These are phyloP conservation scores for Anthonomus grandis DNA, from an alignment of 1,140 invertebrate genomes.

Conservation along the genomic window DNA sequence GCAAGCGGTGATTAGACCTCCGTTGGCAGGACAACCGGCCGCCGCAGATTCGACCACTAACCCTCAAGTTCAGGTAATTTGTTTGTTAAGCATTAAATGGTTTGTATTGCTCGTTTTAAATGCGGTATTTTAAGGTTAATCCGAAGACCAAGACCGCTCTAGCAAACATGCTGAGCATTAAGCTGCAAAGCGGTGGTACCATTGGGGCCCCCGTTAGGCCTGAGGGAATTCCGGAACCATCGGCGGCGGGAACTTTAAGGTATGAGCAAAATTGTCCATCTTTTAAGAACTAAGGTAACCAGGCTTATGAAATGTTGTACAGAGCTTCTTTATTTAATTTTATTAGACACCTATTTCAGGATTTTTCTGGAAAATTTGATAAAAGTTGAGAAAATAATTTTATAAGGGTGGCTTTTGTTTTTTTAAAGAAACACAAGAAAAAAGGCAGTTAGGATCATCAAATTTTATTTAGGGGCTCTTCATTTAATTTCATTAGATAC, in stretches of 20 bases:
- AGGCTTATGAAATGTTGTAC: no score
- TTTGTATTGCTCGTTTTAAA: background rate
- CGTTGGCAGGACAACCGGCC: conserved; percentile 35
- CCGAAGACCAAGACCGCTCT: conserved; percentile 93
- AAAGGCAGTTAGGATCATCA: no score
- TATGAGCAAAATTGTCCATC: no score
- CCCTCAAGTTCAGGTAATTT: conserved; percentile 41
- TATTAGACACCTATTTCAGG: no score
- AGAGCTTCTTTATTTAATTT: no score
- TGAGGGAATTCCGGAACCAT: conserved; percentile 55
- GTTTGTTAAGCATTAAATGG: conserved; percentile 47
- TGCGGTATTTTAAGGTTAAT: conserved; percentile 54
- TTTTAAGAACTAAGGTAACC: no score
- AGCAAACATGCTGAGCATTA: conserved; percentile 89
- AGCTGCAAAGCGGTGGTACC: conserved; percentile 57
- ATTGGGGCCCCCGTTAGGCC: conserved; percentile 33
- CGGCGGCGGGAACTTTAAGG: conserved; percentile 67
- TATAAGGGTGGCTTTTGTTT: no score
- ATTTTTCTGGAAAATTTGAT: no score
- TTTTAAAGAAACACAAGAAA: no score
- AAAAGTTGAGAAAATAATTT: no score
- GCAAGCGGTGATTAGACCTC: conserved; percentile 32
- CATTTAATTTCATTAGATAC: no score
- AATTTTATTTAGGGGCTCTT: no score
- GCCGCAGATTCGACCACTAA: conserved; percentile 37